Evolutionary conservation across 2,113 vertebrate genomes (phyloP).

Genomic region (Propithecus coquereli): DNA sequence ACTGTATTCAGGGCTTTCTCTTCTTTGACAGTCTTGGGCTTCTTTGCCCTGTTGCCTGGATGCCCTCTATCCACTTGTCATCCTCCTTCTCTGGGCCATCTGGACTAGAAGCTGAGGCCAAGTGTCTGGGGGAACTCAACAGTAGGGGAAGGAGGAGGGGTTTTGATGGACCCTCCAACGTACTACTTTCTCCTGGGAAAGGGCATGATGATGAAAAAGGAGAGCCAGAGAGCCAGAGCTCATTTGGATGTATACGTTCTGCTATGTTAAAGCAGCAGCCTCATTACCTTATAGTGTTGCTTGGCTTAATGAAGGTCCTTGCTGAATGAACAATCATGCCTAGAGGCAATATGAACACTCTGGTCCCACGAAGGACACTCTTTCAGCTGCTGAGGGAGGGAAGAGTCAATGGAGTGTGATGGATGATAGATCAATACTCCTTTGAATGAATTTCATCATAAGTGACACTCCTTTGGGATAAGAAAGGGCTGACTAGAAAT

Average conservation of each 20-base stretch:
- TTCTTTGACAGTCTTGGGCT: background rate
- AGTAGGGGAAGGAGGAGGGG: background rate
- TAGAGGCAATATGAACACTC: conserved; percentile 64
- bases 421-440: conserved; percentile 79
- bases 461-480: conserved; percentile 76
- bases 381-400: conserved; percentile 62
- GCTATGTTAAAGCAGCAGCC: conserved; percentile 16
- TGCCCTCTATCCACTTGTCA: background rate
- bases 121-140: background rate
- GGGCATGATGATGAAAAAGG: background rate
- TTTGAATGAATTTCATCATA: conserved; percentile 81
- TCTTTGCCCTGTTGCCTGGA: background rate
- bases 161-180: background rate
- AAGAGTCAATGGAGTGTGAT: conserved; percentile 72
- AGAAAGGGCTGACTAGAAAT: conserved; percentile 73
- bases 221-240: background rate
- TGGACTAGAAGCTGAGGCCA: background rate
- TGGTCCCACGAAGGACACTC: conserved; percentile 57
- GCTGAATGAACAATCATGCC: conserved; percentile 49
- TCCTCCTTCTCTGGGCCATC: background rate
- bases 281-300: background rate
- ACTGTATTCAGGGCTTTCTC: background rate
- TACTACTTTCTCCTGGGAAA: background rate
- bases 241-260: conserved; percentile 7
- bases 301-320: conserved; percentile 24